Base-by-base conservation (phyloP, 2,888 invertebrate species). In the Boloria selene region DNA sequence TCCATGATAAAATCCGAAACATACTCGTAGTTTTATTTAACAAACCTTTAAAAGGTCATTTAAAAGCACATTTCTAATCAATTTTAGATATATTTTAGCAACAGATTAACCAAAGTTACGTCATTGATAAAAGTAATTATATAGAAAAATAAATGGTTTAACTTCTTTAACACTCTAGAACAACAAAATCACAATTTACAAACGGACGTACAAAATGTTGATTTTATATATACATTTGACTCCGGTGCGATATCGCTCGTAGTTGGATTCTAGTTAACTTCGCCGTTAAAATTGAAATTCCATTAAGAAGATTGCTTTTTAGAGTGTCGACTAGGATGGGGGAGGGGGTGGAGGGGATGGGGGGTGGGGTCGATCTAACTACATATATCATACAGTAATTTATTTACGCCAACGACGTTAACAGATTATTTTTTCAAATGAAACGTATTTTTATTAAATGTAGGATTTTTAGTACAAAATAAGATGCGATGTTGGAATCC, bases 281-380 rank as follows among this genome's bases (percentile, higher is more conserved):
- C 79, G 80, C 83, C 75, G 82, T 83, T 82, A 80, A 87, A 89
- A 91, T 91, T 91, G 91, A 87, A 90, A 91, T 90, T 91, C 91
- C 91, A 91, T 91, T 90, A 90, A 79, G 81, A 70, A 87, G 86
- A 90, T 91, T 90, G 90, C 90, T 88, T 88, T 88, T 90, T 87
- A 87, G 84, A 87, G 84, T 83, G 76, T 78, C 77, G 75, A 74
- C 74, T 71, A 72, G 68, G 68, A 70, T 73, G 71, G 68, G 70
- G 72, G 70, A 65, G 17, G 17, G 18, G 42, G 52, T n/a, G 58
- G n/a, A 22, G 55, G 18, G n/a, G 44, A 31, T 22, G 54, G 52
- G 22, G 61, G 51, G 52, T 45, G 56, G n/a, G 31, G 18, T 45
- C 56, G 56, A 56, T 56, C 56, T 56, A 56, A 45, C 45, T 62